phyloP scores from a whole-genome alignment of 1,140 invertebrate genomes.

The Portunus trituberculatus region DNA sequence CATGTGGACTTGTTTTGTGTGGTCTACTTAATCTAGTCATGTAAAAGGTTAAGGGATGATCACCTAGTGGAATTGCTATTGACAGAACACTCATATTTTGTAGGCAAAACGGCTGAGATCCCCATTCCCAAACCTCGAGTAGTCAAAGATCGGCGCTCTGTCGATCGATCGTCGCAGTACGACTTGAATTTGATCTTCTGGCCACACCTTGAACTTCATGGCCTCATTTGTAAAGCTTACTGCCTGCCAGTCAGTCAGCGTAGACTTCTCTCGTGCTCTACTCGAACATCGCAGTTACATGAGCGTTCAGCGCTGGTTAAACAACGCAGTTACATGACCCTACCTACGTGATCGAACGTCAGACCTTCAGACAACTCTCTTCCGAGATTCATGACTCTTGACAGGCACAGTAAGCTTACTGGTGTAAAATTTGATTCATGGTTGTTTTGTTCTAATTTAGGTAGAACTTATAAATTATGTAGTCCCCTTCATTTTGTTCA shows the following conservation, averaged over 20 bases:
- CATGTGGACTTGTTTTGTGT: constrained; percentile 72
- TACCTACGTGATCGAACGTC: constrained; percentile 76
- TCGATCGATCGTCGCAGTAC: constrained; percentile 70
- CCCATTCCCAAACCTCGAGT: constrained; percentile 76
- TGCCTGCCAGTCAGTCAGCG: constrained; percentile 76
- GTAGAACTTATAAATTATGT: constrained; percentile 64
- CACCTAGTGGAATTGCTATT: constrained; percentile 69
- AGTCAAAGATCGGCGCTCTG: constrained; percentile 76
- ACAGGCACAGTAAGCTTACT: constrained; percentile 77
- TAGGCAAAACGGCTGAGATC: constrained; percentile 77
- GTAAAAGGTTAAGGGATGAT: constrained; percentile 70
- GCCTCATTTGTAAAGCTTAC: constrained; percentile 76
- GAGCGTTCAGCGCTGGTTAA: constrained; percentile 74
- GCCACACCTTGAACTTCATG: constrained; percentile 76
- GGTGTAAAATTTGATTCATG: constrained; percentile 73
- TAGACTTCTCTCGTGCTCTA: constrained; percentile 75
- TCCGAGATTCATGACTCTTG: constrained; percentile 72
- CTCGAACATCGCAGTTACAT: constrained; percentile 75
- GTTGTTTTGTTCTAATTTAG: constrained; percentile 71
- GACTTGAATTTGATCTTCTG: constrained; percentile 75
- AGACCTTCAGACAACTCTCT: constrained; percentile 76
- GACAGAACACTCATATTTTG: constrained; percentile 76
- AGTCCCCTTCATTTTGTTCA: constrained; percentile 62
- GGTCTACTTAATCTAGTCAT: constrained; percentile 70
- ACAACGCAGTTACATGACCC: constrained; percentile 76